Conservation (phyloP, 2,888 invertebrate species). For the Erannis defoliaria region DNA sequence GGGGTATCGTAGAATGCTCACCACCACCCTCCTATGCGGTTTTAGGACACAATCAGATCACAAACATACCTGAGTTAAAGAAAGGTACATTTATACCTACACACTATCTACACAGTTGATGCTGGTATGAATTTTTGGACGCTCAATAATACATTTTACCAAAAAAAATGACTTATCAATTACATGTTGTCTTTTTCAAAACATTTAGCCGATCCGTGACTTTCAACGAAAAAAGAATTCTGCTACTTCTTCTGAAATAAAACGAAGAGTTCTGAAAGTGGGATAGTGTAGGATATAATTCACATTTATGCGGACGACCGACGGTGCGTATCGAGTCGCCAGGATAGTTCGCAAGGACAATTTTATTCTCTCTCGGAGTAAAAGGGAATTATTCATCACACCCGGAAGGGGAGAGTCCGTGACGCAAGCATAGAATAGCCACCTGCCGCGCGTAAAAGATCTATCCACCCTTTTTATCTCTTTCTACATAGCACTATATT, state of each 20-base stretch:
- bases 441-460: conserved; percentile 64
- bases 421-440: conserved; percentile 85
- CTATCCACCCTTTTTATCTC: conserved; percentile 48
- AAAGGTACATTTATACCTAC: no score
- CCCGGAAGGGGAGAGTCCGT: conserved; percentile 86
- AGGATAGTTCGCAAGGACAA: conserved; percentile 84
- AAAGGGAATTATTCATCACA: conserved; percentile 87
- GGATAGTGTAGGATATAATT: conserved; percentile 82
- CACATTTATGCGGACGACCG: conserved; percentile 81
- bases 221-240: conserved; percentile 75
- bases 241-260: conserved; percentile 79
- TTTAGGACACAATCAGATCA: no score
- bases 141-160: no score
- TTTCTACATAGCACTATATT: conserved; percentile 45
- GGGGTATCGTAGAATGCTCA: no score
- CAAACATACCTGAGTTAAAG: no score
- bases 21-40: no score
- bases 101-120: no score
- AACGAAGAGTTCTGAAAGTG: conserved; percentile 79
- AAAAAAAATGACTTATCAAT: no score
- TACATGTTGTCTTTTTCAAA: no score
- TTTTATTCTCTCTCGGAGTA: conserved; percentile 77
- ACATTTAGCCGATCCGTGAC: no score
- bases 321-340: conserved; percentile 83
- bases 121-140: no score